Evolutionary conservation across 2,113 vertebrate genomes (phyloP), one percentile per base, ranked within the genome.

Genomic region (Scartelaos histophorus): DNA sequence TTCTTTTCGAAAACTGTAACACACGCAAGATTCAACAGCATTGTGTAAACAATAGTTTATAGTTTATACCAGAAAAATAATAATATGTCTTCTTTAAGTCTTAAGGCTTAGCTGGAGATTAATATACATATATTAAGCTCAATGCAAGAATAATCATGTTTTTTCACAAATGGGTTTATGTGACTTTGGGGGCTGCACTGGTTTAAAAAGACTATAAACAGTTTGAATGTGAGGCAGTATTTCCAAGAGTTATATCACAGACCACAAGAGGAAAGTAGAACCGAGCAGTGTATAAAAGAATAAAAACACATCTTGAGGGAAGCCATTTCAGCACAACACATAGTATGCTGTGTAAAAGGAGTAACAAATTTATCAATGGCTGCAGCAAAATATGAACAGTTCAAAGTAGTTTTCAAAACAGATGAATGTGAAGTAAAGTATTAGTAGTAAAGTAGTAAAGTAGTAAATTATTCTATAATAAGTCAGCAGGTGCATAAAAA

Each of bases 211-310:
- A 0, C 13, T 60, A 53, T 70, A 51, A 49, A 61, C 54, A 38
- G 21, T 46, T 67, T 34, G 25, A 24, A 64, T 53, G 11, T 56
- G 24, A 22, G 21, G 9, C 53, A 47, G 9, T 43, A 58, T 60
- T 76, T 73, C 15, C 45, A 69, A 69, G 21, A 68, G 6, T 62
- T 11, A 38, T 38, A 68, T 67, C 21, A 22, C 53, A 76, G 34
- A 60, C 66, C 29, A 61, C 29, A 57, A 7, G 21, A 69, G 60
- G 70, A 70, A 71, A 73, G 64, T 25, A 60, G 7, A 46, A 34
- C 6, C 34, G 38, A 15, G 54, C 60, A 70, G 24, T 22, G 56
- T 60, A 12, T 43, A 62, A 38, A 70, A 70, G 56, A 47, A 12
- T 34, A 66, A 25, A 70, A 7, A 38, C 38, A 43, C 34, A 35